Evolutionary conservation across 2,797 vertebrate genomes (phyloP), one percentile per base, ranked within the genome.

Genomic region (Manis pentadactyla): DNA sequence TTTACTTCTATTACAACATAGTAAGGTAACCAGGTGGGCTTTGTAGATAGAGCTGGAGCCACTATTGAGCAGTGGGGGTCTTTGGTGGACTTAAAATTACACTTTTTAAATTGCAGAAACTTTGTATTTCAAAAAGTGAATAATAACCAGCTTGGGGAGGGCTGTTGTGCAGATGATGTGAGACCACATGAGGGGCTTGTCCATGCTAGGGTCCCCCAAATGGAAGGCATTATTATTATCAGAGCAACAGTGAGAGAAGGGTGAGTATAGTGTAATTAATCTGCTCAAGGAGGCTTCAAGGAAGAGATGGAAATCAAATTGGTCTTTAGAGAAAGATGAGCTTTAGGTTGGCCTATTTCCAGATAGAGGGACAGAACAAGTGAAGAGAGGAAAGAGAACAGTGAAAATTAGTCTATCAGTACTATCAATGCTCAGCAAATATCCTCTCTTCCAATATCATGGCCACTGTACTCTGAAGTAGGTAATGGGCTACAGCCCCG

Each of bases 291-390:
- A 92, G 37, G 7, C 46, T 81, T 79, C 49, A 83, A 75, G 9
- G 64, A 77, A 97, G 17, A 78, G 25, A 74, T 29, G 18, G 34
- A 64, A 61, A 88, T 78, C 85, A 90, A 77, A 86, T 15, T 57
- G 87, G 6, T 13, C 23, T 91, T 78, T 87, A 75, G 31, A 51
- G 34, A 6, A 92, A 92, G 71, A 93, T 29, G 61, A 90, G 5
- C 17, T 81, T 92, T 42, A 61, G 49, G 9, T 39, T 57, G 59
- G 15, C 61, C n/a, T 93, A 64, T 74, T 31, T 84, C 9, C 42
- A 71, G 51, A 27, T 15, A 85, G 31, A 68, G 21, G 51, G 4
- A 18, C 5, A 39, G 51, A 81, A 49, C 18, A 87, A 77, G 14
- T 29, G 21, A 78, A 84, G 61, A 55, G 31, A 90, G 14, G 29